These are phyloP conservation scores for Hyperopisus bebe DNA, from an alignment of 2,113 vertebrate genomes.

Conservation along the genomic window DNA sequence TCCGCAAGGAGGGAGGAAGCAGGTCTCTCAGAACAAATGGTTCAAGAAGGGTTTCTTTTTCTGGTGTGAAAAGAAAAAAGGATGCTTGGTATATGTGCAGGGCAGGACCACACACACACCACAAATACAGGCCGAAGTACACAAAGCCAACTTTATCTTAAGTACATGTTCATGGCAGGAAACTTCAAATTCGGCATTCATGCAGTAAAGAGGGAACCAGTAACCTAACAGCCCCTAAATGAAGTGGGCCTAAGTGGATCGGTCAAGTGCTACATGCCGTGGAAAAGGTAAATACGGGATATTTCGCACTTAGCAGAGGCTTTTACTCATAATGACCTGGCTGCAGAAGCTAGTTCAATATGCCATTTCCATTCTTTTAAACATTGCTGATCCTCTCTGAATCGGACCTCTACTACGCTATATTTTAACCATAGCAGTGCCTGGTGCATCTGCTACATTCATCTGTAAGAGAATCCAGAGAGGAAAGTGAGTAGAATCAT, in stretches of 20 bases:
- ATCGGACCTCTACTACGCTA: background rate
- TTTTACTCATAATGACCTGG: background rate
- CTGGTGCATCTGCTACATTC: background rate
- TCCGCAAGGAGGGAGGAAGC: slow-evolving; percentile 79
- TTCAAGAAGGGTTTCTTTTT: slow-evolving; percentile 94
- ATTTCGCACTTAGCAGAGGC: background rate
- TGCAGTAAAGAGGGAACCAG: background rate
- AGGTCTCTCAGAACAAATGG: slow-evolving; percentile 88
- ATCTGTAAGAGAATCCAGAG: background rate
- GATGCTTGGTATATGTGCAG: background rate
- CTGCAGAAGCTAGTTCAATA: background rate
- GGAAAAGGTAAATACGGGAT: background rate
- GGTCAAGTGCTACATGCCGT: background rate
- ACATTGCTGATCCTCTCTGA: background rate
- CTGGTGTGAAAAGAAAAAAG: slow-evolving; percentile 53
- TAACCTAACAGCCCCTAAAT: background rate
- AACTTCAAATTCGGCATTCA: background rate
- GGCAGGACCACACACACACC: background rate
- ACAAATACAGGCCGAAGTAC: background rate
- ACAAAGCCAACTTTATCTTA: background rate
- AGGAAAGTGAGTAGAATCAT: background rate
- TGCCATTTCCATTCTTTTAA: background rate
- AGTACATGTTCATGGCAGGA: background rate
- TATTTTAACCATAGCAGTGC: background rate
- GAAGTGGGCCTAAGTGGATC: background rate